Percentiles rank a stretch among this genome's conserved stretches.
These are phyloP conservation scores for Rhagophthalmus giganteus DNA, from an alignment of 2,888 invertebrate species.

Conservation along the genomic window DNA sequence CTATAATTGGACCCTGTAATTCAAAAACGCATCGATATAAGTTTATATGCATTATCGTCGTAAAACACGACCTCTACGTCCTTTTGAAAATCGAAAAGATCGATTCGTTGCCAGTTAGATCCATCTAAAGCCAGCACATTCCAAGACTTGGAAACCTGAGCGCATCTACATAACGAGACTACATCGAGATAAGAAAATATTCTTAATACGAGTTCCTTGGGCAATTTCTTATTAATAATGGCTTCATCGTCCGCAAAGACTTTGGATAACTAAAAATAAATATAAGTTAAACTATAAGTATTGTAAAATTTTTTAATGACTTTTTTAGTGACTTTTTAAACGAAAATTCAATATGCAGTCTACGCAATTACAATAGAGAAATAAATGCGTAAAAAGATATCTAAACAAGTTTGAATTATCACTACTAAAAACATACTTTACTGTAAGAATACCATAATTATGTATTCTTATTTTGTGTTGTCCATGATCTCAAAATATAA, in stretches of 20 bases:
- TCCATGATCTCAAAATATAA: no score
- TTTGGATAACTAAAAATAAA: slow-evolving; percentile 67
- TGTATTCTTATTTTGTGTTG: no score
- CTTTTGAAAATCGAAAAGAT: slow-evolving; percentile 96
- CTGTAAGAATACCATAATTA: no score
- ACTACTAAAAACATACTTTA: no score
- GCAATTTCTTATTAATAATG: slow-evolving; percentile 90
- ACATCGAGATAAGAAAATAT: slow-evolving; percentile 96
- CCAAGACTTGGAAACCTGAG: slow-evolving; percentile 82
- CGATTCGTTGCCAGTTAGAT: slow-evolving; percentile 99
- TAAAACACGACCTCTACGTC: slow-evolving; percentile 82
- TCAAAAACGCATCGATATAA: slow-evolving; percentile 29
- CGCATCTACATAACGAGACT: slow-evolving; percentile 92
- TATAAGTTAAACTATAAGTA: no score
- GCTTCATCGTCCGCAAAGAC: slow-evolving; percentile 81
- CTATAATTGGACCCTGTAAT: slow-evolving; percentile 92
- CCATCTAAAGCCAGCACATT: slow-evolving; percentile 97
- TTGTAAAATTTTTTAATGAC: no score
- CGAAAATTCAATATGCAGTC: no score
- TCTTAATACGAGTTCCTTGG: slow-evolving; percentile 91
- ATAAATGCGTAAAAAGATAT: no score
- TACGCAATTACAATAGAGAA: no score
- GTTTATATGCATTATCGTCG: neutral
- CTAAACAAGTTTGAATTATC: no score
- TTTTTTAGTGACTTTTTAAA: no score